phyloP scores from a whole-genome alignment of 2,113 vertebrate genomes.

The Dendropsophus ebraccatus region DNA sequence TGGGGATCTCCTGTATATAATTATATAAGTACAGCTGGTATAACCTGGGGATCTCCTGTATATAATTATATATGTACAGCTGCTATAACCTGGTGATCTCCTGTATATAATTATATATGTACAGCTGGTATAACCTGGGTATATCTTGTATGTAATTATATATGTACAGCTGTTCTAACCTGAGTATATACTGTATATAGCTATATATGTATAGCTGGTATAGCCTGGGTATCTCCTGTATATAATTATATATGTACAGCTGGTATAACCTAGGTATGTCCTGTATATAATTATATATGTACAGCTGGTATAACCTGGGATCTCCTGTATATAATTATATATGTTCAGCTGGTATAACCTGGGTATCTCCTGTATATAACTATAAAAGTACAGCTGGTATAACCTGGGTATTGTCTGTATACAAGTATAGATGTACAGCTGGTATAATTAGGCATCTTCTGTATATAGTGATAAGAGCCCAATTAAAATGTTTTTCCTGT shows the following conservation, averaged over 20 bases:
- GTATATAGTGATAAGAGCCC: background rate
- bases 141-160: background rate
- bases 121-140: background rate
- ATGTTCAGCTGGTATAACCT: background rate
- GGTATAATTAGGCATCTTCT: background rate
- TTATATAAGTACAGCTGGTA: background rate
- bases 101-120: background rate
- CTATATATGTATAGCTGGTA: background rate
- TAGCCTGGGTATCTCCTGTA: background rate
- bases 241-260: background rate
- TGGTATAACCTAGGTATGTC: background rate
- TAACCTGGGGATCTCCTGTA: no score
- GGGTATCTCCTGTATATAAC: no score
- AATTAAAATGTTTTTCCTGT: no score
- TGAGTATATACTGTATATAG: background rate
- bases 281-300: background rate
- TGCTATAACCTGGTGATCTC: background rate
- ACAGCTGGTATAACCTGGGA: background rate
- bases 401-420: no score
- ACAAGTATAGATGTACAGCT: no score
- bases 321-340: background rate
- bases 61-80: background rate
- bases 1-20: background rate
- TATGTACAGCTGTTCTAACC: background rate
- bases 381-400: background rate